Evolutionary conservation across 1,140 invertebrate genomes (phyloP).

Genomic region (Plectus sambesii): DNA sequence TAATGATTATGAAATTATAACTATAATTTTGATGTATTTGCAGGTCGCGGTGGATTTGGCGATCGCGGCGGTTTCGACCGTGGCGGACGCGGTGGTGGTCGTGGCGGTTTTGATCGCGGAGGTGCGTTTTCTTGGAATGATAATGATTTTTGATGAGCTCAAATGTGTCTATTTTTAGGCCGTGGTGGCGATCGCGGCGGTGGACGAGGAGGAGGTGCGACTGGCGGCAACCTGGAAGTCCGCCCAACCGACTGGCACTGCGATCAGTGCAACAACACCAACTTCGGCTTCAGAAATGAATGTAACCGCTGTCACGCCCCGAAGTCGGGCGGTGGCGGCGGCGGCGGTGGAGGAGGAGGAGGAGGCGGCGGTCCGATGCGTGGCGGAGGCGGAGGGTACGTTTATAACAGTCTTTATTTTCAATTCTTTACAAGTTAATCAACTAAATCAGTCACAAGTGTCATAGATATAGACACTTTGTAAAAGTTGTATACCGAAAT

Average conservation of each 20-base stretch:
- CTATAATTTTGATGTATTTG: too few relatives aligned
- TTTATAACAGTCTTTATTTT: too few relatives aligned
- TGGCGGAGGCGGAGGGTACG: too few relatives aligned
- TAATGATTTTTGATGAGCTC: slow-evolving; percentile 6
- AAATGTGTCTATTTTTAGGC: slow-evolving; percentile 22
- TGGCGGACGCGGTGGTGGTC: slow-evolving; percentile 25
- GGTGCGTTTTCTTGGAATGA: slow-evolving; percentile 47
- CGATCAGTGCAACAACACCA: slow-evolving; percentile 71
- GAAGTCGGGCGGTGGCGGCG: slow-evolving; percentile 51
- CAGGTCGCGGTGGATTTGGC: slow-evolving; percentile 49
- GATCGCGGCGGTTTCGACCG: slow-evolving; percentile 28
- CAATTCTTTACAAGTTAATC: too few relatives aligned
- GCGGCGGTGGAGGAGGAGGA: too few relatives aligned
- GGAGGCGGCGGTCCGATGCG: slow-evolving; percentile 44
- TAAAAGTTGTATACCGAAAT: too few relatives aligned
- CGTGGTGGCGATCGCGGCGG: slow-evolving; percentile 32
- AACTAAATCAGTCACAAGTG: too few relatives aligned
- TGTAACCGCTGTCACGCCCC: slow-evolving; percentile 69
- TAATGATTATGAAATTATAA: too few relatives aligned
- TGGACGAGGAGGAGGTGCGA: slow-evolving; percentile 50
- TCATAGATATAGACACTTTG: too few relatives aligned
- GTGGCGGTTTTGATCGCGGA: slow-evolving; percentile 20
- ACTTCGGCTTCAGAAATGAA: slow-evolving; percentile 83
- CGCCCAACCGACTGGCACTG: slow-evolving; percentile 23
- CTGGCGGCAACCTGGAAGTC: slow-evolving; percentile 12